These are phyloP conservation scores for Enteromius afrohamiltoni DNA, from an alignment of 2,797 vertebrate genomes.

Conservation along the genomic window DNA sequence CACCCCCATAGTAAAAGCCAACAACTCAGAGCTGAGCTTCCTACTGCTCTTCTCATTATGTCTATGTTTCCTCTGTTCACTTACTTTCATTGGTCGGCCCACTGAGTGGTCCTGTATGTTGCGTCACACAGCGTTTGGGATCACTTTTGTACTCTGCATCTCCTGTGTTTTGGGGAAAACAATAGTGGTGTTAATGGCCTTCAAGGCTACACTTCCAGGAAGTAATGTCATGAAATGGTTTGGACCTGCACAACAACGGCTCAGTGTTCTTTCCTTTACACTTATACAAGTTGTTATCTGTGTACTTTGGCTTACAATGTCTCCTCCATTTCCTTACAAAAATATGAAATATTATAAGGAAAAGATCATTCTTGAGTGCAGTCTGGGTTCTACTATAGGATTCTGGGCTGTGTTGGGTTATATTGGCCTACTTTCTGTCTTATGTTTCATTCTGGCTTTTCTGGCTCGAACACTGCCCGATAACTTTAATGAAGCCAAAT, in stretches of 20 bases:
- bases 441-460: conserved; percentile 72
- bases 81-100: conserved; percentile 77
- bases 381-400: conserved; percentile 67
- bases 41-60: conserved; percentile 77
- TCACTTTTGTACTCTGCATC: conserved; percentile 78
- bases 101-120: conserved; percentile 76
- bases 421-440: conserved; percentile 69
- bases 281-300: conserved; percentile 75
- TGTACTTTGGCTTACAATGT: conserved; percentile 71
- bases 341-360: conserved; percentile 70
- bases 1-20: conserved; percentile 69
- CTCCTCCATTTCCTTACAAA: conserved; percentile 70
- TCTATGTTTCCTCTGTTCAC: conserved; percentile 77
- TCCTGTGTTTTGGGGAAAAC: conserved; percentile 80
- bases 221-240: conserved; percentile 79
- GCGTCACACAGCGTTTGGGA: conserved; percentile 54
- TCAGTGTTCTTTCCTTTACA: conserved; percentile 72
- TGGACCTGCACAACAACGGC: conserved; percentile 73
- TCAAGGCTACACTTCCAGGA: conserved; percentile 74
- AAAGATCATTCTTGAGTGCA: conserved; percentile 74
- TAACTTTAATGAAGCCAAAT: conserved; percentile 66
- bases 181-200: conserved; percentile 77
- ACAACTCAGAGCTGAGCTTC: conserved; percentile 80
- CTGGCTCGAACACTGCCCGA: conserved; percentile 59
- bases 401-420: conserved; percentile 76